These are phyloP conservation scores for Syngnathus acus DNA, from an alignment of 2,797 vertebrate genomes.

Conservation along the genomic window DNA sequence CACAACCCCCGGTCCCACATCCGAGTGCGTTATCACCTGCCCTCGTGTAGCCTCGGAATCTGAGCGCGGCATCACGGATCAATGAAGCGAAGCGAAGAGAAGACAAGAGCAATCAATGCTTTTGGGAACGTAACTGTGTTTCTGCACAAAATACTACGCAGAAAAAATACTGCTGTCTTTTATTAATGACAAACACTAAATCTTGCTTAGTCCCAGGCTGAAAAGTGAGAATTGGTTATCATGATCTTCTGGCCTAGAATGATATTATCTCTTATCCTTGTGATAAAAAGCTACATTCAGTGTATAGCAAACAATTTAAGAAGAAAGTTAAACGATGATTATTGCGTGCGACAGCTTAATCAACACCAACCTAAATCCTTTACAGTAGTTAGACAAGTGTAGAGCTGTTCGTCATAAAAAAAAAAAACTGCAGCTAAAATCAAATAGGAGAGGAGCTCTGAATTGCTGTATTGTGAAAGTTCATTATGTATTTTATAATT, in stretches of 20 bases:
- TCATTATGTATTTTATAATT: neutral
- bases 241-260: neutral
- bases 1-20: conserved; percentile 24
- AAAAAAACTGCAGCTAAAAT: neutral
- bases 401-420: neutral
- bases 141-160: conserved; percentile 47
- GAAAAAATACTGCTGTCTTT: neutral
- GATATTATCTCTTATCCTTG: neutral
- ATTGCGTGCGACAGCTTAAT: neutral
- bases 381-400: neutral
- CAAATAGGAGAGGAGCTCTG: neutral
- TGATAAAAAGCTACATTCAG: neutral
- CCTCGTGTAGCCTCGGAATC: conserved; percentile 56
- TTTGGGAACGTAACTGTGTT: conserved; percentile 54
- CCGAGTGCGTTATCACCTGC: conserved; percentile 45
- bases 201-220: conserved; percentile 1
- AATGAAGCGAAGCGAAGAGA: conserved; percentile 54
- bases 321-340: neutral
- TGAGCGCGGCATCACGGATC: conserved; percentile 62
- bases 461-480: neutral
- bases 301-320: neutral
- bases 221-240: conserved; percentile 9
- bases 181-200: neutral
- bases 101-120: conserved; percentile 63
- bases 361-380: neutral